These are phyloP conservation scores for Pseudobourletiella spinata DNA, from an alignment of 1,140 invertebrate species.

Conservation along the genomic window DNA sequence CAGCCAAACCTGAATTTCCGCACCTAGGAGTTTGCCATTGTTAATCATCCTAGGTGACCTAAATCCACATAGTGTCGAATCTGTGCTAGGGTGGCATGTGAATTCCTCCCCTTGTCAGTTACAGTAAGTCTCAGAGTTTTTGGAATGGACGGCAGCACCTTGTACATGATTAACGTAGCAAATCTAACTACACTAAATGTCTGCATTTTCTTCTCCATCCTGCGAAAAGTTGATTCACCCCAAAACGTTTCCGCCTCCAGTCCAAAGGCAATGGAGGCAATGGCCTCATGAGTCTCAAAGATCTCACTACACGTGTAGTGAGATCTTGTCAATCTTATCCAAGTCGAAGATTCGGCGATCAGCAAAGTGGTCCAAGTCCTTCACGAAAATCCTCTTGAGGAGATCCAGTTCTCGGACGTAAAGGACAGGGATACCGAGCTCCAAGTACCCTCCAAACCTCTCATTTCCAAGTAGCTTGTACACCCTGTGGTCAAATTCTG, in stretches of 20 bases:
- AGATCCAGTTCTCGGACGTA: constrained; percentile 43
- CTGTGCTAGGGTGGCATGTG: no score
- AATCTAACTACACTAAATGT: not conserved
- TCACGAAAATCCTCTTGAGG: constrained; percentile 43
- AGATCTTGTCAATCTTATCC: not conserved
- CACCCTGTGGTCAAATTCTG: not conserved
- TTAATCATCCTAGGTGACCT: no score
- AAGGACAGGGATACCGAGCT: constrained; percentile 28
- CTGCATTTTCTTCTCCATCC: constrained; percentile 14
- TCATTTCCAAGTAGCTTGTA: not conserved
- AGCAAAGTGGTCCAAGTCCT: no score
- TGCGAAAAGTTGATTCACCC: constrained; percentile 11
- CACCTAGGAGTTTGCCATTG: no score
- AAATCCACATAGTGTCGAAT: no score
- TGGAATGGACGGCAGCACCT: not conserved
- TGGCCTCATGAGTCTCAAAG: constrained; percentile 5
- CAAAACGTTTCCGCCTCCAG: constrained; percentile 14
- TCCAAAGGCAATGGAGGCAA: no score
- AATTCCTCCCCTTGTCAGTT: no score
- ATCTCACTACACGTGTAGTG: constrained; percentile 14
- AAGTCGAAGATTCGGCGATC: constrained; percentile 6
- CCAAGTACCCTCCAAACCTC: not conserved
- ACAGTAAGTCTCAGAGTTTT: not conserved
- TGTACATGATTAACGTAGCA: not conserved
- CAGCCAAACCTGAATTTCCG: no score